A percentile compares a stretch with the other conserved stretches of the same genome.
Evolutionary conservation across 1,140 invertebrate species (phyloP).

Genomic region (Oryctes rhinoceros): DNA sequence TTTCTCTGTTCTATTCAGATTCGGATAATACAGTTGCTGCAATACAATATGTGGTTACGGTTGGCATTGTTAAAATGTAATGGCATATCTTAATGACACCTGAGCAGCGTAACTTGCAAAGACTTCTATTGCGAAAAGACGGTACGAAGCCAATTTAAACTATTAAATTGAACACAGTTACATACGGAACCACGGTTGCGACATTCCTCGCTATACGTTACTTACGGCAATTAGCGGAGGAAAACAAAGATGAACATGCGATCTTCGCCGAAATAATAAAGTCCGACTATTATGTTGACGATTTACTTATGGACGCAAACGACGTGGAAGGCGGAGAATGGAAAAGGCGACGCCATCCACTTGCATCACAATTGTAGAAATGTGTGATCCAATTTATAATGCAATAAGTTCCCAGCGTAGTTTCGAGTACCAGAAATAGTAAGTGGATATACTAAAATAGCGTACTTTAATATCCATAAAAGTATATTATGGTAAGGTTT

Average conservation of each 20-base stretch:
- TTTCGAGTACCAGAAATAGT: too few relatives aligned
- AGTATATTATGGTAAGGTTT: too few relatives aligned
- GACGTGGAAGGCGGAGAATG: slow-evolving; percentile 45
- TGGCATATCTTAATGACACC: slow-evolving; percentile 56
- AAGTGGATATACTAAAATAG: too few relatives aligned
- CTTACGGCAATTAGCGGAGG: slow-evolving; percentile 53
- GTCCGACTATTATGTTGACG: slow-evolving; percentile 61
- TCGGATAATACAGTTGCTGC: too few relatives aligned
- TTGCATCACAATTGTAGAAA: too few relatives aligned
- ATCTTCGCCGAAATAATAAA: slow-evolving; percentile 48
- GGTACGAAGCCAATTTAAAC: slow-evolving; percentile 43
- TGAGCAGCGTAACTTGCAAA: slow-evolving; percentile 54
- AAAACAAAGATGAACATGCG: slow-evolving; percentile 51
- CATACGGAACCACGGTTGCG: slow-evolving; percentile 49
- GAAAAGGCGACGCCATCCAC: too few relatives aligned
- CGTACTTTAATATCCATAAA: too few relatives aligned
- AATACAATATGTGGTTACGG: slow-evolving; percentile 43
- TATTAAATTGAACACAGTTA: slow-evolving; percentile 51
- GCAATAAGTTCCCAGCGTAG: too few relatives aligned
- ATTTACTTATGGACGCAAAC: slow-evolving; percentile 57
- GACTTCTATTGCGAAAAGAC: slow-evolving; percentile 55
- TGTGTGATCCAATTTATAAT: too few relatives aligned
- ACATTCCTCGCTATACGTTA: slow-evolving; percentile 52
- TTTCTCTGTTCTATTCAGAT: too few relatives aligned
- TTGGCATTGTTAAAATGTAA: slow-evolving; percentile 62